These are phyloP conservation scores for Megaceryle torquata DNA, from an alignment of 2,113 vertebrate genomes.

Conservation along the genomic window DNA sequence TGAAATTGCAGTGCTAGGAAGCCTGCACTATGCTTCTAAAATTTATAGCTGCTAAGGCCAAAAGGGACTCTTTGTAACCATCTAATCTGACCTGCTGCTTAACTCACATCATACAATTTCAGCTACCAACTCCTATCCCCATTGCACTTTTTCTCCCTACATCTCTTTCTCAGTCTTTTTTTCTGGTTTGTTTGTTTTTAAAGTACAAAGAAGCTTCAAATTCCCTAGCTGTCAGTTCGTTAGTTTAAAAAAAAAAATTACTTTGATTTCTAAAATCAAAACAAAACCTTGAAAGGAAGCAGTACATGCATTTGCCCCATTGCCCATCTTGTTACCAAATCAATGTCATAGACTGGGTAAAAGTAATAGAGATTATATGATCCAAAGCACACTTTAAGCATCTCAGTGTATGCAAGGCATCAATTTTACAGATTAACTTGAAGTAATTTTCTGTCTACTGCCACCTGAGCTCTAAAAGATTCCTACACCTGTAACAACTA, in stretches of 20 bases:
- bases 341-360: not conserved
- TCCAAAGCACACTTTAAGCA: not conserved
- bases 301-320: not conserved
- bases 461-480: conserved; percentile 38
- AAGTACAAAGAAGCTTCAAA: not conserved
- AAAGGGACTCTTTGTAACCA: not conserved
- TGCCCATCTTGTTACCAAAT: conserved; percentile 6
- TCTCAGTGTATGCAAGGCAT: not conserved
- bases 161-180: not conserved
- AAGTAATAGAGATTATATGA: conserved; percentile 52
- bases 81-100: not conserved
- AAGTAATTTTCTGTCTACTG: conserved; percentile 31
- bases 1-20: not conserved
- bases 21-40: not conserved
- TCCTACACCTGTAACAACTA: not conserved
- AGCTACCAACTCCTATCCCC: not conserved
- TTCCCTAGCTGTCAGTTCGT: not conserved
- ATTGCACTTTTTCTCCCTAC: not conserved
- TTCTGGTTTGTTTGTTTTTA: not conserved
- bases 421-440: conserved; percentile 49
- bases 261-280: not conserved
- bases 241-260: not conserved
- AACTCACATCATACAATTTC: not conserved
- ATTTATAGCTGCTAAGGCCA: not conserved
- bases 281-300: not conserved